phyloP scores from a whole-genome alignment of 92 coral and sea anemone species.

The Phenganax stokvisi region DNA sequence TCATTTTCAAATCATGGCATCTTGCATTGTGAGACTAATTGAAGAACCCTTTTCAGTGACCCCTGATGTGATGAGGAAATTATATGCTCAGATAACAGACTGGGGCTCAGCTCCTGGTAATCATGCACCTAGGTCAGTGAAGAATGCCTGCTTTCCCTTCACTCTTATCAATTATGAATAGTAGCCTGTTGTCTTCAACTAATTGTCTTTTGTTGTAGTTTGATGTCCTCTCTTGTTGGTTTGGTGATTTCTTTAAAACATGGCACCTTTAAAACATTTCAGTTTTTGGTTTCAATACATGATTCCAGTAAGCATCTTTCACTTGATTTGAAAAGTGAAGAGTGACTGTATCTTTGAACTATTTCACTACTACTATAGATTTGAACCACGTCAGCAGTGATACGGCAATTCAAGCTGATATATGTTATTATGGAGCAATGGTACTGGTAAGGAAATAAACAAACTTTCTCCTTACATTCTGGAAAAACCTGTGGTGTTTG shows the following conservation, averaged over 20 bases:
- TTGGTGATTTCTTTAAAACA: conserved; percentile 60
- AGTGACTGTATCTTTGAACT: background rate
- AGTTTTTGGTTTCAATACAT: conserved; percentile 49
- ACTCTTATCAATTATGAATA: background rate
- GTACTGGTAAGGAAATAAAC: background rate
- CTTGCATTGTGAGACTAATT: background rate
- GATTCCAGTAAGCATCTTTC: background rate
- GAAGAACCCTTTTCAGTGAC: conserved; percentile 45
- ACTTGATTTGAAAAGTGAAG: background rate
- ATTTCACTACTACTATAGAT: background rate
- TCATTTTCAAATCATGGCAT: background rate
- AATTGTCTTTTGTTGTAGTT: conserved; percentile 39
- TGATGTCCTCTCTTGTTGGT: conserved; percentile 67
- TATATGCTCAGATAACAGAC: conserved; percentile 53
- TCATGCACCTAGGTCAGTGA: conserved; percentile 30
- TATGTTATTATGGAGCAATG: background rate
- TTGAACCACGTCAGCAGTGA: background rate
- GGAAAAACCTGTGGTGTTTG: background rate
- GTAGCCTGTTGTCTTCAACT: background rate
- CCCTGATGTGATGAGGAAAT: conserved; percentile 55
- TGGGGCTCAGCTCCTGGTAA: conserved; percentile 45
- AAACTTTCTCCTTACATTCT: background rate
- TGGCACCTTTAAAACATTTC: conserved; percentile 62
- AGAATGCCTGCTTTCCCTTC: background rate
- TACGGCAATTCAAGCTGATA: background rate